Evolutionary conservation across 2,888 invertebrate species (phyloP), one percentile per base, ranked within the genome.

Genomic region (Pachymerium ferrugineum): DNA sequence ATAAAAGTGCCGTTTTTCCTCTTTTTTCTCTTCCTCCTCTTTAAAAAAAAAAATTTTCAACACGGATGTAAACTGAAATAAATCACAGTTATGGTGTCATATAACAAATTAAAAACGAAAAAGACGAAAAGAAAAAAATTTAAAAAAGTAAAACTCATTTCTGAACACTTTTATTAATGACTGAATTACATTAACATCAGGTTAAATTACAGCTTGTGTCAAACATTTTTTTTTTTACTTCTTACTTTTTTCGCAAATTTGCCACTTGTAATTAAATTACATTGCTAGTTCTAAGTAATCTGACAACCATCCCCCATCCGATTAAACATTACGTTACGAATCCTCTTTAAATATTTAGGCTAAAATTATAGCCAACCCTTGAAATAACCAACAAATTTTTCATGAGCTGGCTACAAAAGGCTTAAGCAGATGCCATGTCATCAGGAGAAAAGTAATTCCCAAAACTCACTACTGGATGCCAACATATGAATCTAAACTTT

Each of bases 381-480:
- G 5, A 25, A 54, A 47, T 22, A 47, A 16, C 12, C 14, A 25
- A 2, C 25, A 54, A 54, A 54, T 54, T 54, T 54, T 54, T 54
- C 54, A 54, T 54, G 54, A 54, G 54, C 54, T 54, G 8, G 54
- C 54, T 54, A 54, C 22, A 54, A 54, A 54, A 47, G 54, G 54
- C 54, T 54, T 54, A 54, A 54, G 12, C 54, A 54, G 47, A 47
- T 54, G 54, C 22, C 25, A 25, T 54, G 54, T 54, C 54, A 54
- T 54, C 54, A 54, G 54, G 28, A 47, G n/a, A 22, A 54, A 25
- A 25, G 25, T 54, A 54, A 54, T 54, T 54, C 54, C 14, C 22
- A 22, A 54, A 54, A 54, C n/a, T n/a, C n/a, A n/a, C 54, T 54
- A 54, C 54, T 54, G 25, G 47, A 47, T 47, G 47, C 47, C 47